Evolutionary conservation across 2,888 invertebrate genomes (phyloP).

Genomic region (Falcaria lacertinaria): DNA sequence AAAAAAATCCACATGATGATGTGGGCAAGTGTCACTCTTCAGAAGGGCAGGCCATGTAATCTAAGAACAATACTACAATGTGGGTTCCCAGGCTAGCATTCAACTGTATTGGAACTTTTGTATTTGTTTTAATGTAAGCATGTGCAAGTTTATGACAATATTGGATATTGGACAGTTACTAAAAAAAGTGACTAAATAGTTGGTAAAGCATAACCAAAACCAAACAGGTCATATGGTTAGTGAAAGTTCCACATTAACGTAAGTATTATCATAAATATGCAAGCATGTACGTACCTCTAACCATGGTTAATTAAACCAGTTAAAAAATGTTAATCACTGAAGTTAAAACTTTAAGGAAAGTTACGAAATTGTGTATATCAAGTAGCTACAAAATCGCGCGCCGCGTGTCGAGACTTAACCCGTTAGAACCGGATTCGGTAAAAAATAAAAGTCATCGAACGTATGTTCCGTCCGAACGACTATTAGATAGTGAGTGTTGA

Average conservation of each 20-base stretch:
- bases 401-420: conserved; percentile 76
- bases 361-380: conserved; percentile 33
- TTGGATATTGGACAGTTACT: neutral
- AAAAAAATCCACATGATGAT: neutral
- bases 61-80: neutral
- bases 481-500: conserved; percentile 11
- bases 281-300: conserved; percentile 36
- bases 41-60: neutral
- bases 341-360: conserved; percentile 39
- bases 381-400: conserved; percentile 49
- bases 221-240: neutral
- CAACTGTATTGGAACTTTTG: neutral
- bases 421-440: conserved; percentile 75
- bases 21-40: neutral
- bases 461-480: conserved; percentile 34
- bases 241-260: neutral
- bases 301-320: conserved; percentile 26
- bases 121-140: neutral
- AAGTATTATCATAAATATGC: neutral
- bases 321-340: conserved; percentile 14
- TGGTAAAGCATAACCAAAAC: neutral
- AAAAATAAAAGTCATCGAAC: conserved; percentile 59
- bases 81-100: neutral
- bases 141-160: neutral
- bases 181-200: neutral